phyloP scores from a whole-genome alignment of 2,113 vertebrate species.

The human region GRCh38 chr4:87447501-87448000 shows the following conservation, averaged over 20 bases:
- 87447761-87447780: too few relatives aligned
- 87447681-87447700: background rate
- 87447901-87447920: background rate
- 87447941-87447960: background rate
- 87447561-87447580: background rate
- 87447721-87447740: background rate
- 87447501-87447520: background rate
- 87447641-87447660: background rate
- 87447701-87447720: background rate
- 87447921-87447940: background rate
- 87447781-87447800: background rate
- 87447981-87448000: background rate
- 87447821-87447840: background rate
- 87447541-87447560: background rate
- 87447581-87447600: background rate
- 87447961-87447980: background rate
- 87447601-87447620: background rate
- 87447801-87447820: background rate
- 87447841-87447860: background rate
- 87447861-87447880: background rate
- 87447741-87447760: background rate
- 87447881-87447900: background rate
- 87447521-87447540: slow-evolving; percentile 17
- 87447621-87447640: background rate
- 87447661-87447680: background rate